Evolutionary conservation across 2,113 vertebrate species (phyloP).

Genomic region (Syngnathus typhle): DNA sequence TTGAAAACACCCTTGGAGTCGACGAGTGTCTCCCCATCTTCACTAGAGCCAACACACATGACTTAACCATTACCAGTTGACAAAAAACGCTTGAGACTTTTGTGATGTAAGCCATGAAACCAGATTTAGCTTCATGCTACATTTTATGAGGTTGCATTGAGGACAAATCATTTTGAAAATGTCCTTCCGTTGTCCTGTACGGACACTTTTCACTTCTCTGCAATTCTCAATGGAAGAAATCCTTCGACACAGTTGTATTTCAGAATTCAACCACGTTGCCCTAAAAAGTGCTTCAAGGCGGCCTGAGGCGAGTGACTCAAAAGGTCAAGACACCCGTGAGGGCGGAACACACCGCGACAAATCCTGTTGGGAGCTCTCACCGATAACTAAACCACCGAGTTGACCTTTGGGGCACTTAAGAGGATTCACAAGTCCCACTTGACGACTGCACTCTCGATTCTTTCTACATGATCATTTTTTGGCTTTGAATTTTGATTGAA

Average conservation of each 20-base stretch:
- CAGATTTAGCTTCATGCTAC: slow-evolving; percentile 1
- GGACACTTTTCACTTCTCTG: neutral
- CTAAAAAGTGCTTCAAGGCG: neutral
- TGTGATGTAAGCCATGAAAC: neutral
- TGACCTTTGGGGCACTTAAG: slow-evolving; percentile 7
- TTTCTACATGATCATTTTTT: slow-evolving; percentile 4
- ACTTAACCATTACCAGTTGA: too few species aligned
- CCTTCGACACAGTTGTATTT: neutral
- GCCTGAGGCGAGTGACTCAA: neutral
- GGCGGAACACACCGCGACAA: neutral
- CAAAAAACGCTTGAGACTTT: neutral
- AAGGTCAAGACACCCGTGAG: neutral
- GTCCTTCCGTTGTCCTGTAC: neutral
- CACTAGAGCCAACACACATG: too few species aligned
- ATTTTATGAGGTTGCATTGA: slow-evolving; percentile 19
- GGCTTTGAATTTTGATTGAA: slow-evolving; percentile 11
- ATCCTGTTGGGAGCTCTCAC: neutral
- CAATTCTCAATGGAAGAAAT: neutral
- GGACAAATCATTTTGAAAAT: neutral
- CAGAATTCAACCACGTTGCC: slow-evolving; percentile 1
- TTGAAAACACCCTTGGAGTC: neutral
- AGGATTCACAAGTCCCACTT: slow-evolving; percentile 8
- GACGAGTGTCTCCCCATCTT: neutral
- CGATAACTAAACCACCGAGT: neutral
- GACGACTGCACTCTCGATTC: neutral